Base-by-base conservation (phyloP, 1,140 invertebrate genomes). In the Drosophila tsacasi region DNA sequence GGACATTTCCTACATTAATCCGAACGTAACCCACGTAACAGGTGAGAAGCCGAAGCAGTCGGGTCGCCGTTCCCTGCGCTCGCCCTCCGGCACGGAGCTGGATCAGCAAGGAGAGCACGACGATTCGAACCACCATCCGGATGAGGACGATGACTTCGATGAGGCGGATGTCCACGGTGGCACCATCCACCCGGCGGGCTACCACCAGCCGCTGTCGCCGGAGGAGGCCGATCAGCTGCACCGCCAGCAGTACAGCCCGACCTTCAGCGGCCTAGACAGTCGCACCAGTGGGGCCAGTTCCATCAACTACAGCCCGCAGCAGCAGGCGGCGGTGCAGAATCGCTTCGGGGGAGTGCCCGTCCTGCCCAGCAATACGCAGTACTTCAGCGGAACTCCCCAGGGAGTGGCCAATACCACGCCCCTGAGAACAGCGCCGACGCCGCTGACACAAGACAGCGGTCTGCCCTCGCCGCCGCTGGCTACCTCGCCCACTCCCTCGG, bases 1-100 rank as follows among this genome's bases (percentile, higher is more conserved):
- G 86, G 94, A 95, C 79, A 95, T 95, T 85, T 92, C 94, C 85
- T 95, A 94, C 81, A 84, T 95, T 91, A 92, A 92, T 71, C 67
- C 67, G 30, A 71, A 71, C 67, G 67, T 92, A 79, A 72, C 63
- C 66, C 83, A 84, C 82, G 69, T 64, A 79, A 80, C 79, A 90
- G 91, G 92, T 92, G 91, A 93, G 66, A 92, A 89, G 78, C 92
- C 91, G 47, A 91, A 90, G 64, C 94, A 95, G 83, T 92, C 93
- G 19, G 94, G 94, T 19, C 93, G 94, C 55, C 94, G 94, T 35
- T 93, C 93, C 47, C 81, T 94, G 23, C 89, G 91, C 79, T 79
- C 69, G 37, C 79, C 94, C 93, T 82, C 80, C 13, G 68, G 83
- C 64, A 72, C 80, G 35, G 94, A 95, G 39, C 92, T 94, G 69